Conservation (phyloP, 2,888 invertebrate genomes). For the Clostera curtula region DNA sequence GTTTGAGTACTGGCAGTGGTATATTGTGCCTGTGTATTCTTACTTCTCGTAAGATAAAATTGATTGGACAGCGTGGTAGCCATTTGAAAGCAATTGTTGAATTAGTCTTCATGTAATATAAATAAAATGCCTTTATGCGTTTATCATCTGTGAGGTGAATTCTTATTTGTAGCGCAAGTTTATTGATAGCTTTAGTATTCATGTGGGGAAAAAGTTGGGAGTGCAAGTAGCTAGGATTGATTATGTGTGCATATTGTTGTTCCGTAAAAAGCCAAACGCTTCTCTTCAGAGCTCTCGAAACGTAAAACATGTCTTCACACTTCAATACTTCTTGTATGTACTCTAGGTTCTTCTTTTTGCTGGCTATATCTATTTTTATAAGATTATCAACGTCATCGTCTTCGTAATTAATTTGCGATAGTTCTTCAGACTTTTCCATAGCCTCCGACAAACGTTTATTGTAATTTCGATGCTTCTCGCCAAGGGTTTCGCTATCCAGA, state of each 20-base stretch:
- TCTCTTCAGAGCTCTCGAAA: constrained; percentile 36
- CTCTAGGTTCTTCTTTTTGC: constrained; percentile 33
- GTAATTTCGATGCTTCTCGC: constrained; percentile 34
- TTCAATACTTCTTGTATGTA: constrained; percentile 42
- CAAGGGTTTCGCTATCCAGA: constrained; percentile 26
- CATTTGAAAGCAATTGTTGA: constrained; percentile 32
- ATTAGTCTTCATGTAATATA: constrained; percentile 18
- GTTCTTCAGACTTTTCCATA: constrained; percentile 11
- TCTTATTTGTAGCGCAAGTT: constrained; percentile 31
- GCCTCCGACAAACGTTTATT: constrained; percentile 34
- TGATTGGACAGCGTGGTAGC: constrained; percentile 36
- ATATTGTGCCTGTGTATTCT: constrained; percentile 19
- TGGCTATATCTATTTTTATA: constrained; percentile 46
- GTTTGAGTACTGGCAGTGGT: constrained; percentile 23
- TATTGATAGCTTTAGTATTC: constrained; percentile 35
- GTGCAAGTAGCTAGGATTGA: constrained; percentile 36
- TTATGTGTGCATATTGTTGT: constrained; percentile 31
- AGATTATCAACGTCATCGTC: constrained; percentile 40
- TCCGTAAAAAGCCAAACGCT: constrained; percentile 39
- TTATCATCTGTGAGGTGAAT: constrained; percentile 32
- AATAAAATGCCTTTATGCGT: constrained; percentile 38
- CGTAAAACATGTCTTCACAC: constrained; percentile 41
- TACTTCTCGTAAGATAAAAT: constrained; percentile 29
- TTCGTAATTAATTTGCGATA: constrained; percentile 22
- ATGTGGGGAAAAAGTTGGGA: constrained; percentile 34